These are phyloP conservation scores for Agonopterix arenella DNA, from an alignment of 2,888 invertebrate species.

Conservation along the genomic window DNA sequence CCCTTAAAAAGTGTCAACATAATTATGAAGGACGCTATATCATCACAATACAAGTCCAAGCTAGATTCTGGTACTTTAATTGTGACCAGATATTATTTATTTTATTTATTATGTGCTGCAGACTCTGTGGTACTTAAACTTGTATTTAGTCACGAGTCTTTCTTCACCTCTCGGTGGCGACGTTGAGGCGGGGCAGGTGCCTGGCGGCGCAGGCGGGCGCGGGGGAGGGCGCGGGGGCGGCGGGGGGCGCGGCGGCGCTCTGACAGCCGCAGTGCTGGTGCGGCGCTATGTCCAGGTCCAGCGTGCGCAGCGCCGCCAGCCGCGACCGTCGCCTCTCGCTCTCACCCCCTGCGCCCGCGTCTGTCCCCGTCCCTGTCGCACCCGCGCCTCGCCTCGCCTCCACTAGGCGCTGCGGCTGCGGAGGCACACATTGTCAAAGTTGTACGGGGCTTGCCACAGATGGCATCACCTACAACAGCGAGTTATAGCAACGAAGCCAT, in stretches of 20 bases:
- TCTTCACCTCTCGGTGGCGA: constrained; percentile 26
- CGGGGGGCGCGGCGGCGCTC: neutral
- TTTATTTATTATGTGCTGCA: no score
- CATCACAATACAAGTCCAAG: no score
- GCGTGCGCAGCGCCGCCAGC: neutral
- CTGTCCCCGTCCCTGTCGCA: neutral
- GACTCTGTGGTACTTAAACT: no score
- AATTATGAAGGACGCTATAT: no score
- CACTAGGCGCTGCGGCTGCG: neutral
- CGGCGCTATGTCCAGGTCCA: neutral
- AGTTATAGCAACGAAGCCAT: no score
- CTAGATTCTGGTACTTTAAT: no score
- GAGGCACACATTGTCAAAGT: no score
- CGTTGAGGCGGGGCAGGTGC: constrained; percentile 11
- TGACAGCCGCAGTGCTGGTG: neutral
- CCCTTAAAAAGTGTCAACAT: no score
- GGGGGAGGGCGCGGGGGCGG: neutral
- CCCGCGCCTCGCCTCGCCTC: neutral
- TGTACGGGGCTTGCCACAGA: no score
- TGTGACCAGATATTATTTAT: no score
- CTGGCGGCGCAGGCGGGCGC: neutral
- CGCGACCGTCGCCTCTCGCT: neutral
- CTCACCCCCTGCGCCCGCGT: neutral
- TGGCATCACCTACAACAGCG: no score
- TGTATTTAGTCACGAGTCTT: no score